phyloP scores from a whole-genome alignment of 2,797 vertebrate genomes.

The Catamblyrhynchus diadema region DNA sequence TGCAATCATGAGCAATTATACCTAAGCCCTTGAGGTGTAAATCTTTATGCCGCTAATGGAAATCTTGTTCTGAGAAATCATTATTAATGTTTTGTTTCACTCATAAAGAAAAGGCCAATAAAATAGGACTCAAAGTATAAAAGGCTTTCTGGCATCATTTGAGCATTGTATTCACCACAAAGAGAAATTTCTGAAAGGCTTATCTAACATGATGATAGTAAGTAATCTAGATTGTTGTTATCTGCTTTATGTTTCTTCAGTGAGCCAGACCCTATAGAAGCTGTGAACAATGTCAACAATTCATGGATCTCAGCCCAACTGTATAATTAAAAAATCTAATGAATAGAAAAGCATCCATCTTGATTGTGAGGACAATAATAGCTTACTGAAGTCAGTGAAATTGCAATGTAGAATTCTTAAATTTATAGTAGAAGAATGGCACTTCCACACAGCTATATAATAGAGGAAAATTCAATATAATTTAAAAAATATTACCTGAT shows the following conservation, averaged over 20 bases:
- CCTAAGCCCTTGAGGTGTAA: neutral
- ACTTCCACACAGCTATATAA: neutral
- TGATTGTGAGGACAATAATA: neutral
- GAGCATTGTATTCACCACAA: neutral
- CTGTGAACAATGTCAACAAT: neutral
- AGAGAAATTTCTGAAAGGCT: neutral
- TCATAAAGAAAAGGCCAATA: neutral
- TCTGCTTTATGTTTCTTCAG: neutral
- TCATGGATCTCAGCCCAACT: neutral
- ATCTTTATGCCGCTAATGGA: neutral
- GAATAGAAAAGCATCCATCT: neutral
- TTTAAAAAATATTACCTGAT: neutral
- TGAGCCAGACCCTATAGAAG: neutral
- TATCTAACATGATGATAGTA: neutral
- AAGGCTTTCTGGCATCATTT: neutral
- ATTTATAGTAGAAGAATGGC: neutral
- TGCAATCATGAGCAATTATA: neutral
- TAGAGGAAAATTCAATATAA: neutral
- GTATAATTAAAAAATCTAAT: neutral
- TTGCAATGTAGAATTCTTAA: neutral
- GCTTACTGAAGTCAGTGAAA: neutral
- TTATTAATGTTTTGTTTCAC: constrained; percentile 31
- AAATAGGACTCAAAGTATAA: neutral
- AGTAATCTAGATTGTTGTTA: neutral
- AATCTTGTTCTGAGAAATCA: neutral